Evolutionary conservation across 1,140 invertebrate species (phyloP), one percentile per base, ranked within the genome.

Genomic region (Drosophila littoralis): DNA sequence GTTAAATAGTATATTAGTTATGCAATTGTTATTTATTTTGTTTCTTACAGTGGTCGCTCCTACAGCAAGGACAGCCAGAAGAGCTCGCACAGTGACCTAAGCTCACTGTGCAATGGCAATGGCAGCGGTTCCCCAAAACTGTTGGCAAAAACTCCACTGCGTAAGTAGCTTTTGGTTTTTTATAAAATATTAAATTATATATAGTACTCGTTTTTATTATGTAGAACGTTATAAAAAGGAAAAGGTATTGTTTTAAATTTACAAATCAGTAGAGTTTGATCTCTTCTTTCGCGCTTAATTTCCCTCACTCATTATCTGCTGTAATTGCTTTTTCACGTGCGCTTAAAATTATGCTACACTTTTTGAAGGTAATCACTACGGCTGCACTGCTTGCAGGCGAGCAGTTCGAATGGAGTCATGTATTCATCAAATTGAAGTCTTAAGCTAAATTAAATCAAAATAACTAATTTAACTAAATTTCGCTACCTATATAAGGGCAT

Each of bases 1-100:
- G 0, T 28, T 28, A 28, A 28, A 5, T 28, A 28, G 22, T 28
- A 10, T 12, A 28, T 69, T 57, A 28, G 17, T 74, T 45, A 82
- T 60, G 6, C 4, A 28, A 28, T 28, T 46, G 8, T 7, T 55
- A 6, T 36, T 15, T n/a, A 35, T 45, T 52, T 57, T 2, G 51
- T 17, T 36, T n/a, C 22, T 84, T 91, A 42, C 86, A 92, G 91
- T 67, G 91, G 91, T 52, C 91, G 88, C 61, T 91, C 91, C 10
- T 92, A 91, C 52, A 92, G 89, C 66, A 92, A 92, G 76, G 91
- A 92, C 68, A 91, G 83, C 71, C 91, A 92, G 63, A 91, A 92
- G 71, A 92, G 91, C 63, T 92, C 91, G n/a, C 86, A 92, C 54
- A 92, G 83, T 51, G 92, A 92, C 66, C 63, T 92, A 35, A 92